Evolutionary conservation across 1,140 invertebrate genomes (phyloP).

Genomic region (Scaptodrosophila lebanonensis): DNA sequence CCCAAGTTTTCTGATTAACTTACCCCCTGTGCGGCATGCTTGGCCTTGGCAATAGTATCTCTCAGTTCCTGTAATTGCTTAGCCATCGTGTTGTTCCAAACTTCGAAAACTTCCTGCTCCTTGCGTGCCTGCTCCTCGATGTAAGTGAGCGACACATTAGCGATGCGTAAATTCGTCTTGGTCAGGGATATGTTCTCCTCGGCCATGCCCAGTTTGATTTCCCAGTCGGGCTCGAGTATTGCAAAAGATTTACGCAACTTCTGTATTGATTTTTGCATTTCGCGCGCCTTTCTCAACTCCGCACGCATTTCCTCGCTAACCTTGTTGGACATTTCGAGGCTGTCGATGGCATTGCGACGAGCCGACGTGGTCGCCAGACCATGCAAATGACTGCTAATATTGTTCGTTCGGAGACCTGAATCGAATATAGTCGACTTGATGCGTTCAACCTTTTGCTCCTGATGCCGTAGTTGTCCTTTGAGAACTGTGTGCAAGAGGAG

Average conservation of each 20-base stretch:
- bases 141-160: constrained; percentile 79
- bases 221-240: constrained; percentile 80
- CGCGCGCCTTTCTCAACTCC: constrained; percentile 78
- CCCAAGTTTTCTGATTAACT: constrained; percentile 51
- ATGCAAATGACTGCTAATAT: constrained; percentile 73
- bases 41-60: constrained; percentile 86
- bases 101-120: constrained; percentile 80
- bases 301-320: constrained; percentile 78
- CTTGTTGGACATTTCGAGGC: constrained; percentile 77
- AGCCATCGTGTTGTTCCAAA: constrained; percentile 81
- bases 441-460: constrained; percentile 78
- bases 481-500: constrained; percentile 35
- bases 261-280: constrained; percentile 78
- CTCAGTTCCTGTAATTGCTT: constrained; percentile 83
- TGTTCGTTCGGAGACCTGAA: constrained; percentile 79
- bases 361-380: constrained; percentile 39
- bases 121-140: constrained; percentile 78
- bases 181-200: constrained; percentile 73
- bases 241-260: constrained; percentile 78
- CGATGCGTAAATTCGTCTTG: constrained; percentile 61
- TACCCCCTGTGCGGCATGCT: constrained; percentile 89
- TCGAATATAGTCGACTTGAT: constrained; percentile 78
- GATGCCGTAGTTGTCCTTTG: constrained; percentile 71
- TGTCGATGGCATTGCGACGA: constrained; percentile 68
- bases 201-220: constrained; percentile 78